Base-by-base conservation (phyloP, 2,797 vertebrate genomes). In the Enteromius paludinosus region DNA sequence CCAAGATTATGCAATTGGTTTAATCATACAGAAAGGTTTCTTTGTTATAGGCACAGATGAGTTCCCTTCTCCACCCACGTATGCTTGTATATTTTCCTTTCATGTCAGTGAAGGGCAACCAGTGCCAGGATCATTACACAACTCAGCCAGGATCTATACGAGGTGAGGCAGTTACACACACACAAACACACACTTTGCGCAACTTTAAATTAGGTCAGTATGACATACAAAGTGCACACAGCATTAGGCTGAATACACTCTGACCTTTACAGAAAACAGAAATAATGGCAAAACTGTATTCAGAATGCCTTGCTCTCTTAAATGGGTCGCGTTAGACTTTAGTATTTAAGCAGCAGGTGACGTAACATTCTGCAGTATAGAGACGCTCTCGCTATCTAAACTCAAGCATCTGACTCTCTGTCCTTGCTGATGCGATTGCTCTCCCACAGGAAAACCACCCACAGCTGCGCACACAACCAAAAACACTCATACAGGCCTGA, bases 391-490 rank as follows among this genome's bases (percentile, higher is more conserved):
- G 25, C 79, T 12, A 72, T 72, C 20, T 72, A 17, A 47, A 38
- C 20, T 28, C 28, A 72, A 81, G 45, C 33, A 75, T 41, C 49
- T 66, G 23, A 62, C 30, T 47, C 30, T 47, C 59, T 30, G 23
- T 30, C 45, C 28, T n/a, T 78, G 70, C 52, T 30, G 35, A 45
- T n/a, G 59, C 14, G 5, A 62, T 62, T 62, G 25, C n/a, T 52
- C 62, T 70, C 71, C 47, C 78, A 80, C 83, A 71, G 38, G 41
- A 72, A 76, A 78, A 87, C 83, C 81, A 89, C 59, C 4, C 43
- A 43, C 70, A 81, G 15, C 43, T 62, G 68, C 10, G 10, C 38
- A 80, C 4, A 47, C 28, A 62, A 30, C 6, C 14, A 62, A 62
- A 62, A 66, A 38, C 65, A 28, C 45, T 4, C 3, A 52, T 1